Conservation (phyloP, 1,140 invertebrate genomes). For the Pogonomyrmex californicus region DNA sequence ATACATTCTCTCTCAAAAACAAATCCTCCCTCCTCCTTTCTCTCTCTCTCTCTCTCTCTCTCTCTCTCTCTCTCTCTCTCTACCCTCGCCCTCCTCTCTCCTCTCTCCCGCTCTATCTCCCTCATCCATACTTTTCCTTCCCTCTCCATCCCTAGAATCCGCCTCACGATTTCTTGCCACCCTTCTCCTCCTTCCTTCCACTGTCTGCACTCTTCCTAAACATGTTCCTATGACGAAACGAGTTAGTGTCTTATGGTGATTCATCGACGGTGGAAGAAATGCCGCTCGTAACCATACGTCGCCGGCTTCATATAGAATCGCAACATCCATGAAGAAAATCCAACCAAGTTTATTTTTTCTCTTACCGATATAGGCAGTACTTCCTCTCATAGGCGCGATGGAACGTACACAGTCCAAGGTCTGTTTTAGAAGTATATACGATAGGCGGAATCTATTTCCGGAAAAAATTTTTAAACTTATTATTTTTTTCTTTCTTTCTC, state of each 20-base stretch:
- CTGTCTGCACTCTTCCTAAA: too few relatives aligned
- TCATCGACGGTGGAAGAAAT: conserved; percentile 51
- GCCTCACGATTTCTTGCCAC: too few relatives aligned
- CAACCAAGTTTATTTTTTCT: conserved; percentile 44
- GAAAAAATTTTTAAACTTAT: background rate
- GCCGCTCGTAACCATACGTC: conserved; percentile 21
- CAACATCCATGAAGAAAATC: conserved; percentile 13
- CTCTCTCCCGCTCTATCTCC: too few relatives aligned
- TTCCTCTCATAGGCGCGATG: background rate
- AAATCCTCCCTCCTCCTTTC: too few relatives aligned
- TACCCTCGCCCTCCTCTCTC: too few relatives aligned
- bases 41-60: too few relatives aligned
- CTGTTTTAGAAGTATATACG: conserved; percentile 5
- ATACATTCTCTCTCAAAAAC: too few relatives aligned
- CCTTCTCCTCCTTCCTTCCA: too few relatives aligned
- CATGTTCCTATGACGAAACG: background rate
- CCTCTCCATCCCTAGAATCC: too few relatives aligned
- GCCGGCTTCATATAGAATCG: conserved; percentile 9
- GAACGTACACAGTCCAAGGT: conserved; percentile 28
- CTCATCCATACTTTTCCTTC: too few relatives aligned
- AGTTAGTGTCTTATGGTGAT: conserved; percentile 35
- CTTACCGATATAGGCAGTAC: background rate
- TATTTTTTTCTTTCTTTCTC: background rate
- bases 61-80: too few relatives aligned
- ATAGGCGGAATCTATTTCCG: background rate